A percentile compares a stretch with the other conserved stretches of the same genome.
phyloP scores from a whole-genome alignment of 2,113 vertebrate genomes.

The Myiopsitta monachus region DNA sequence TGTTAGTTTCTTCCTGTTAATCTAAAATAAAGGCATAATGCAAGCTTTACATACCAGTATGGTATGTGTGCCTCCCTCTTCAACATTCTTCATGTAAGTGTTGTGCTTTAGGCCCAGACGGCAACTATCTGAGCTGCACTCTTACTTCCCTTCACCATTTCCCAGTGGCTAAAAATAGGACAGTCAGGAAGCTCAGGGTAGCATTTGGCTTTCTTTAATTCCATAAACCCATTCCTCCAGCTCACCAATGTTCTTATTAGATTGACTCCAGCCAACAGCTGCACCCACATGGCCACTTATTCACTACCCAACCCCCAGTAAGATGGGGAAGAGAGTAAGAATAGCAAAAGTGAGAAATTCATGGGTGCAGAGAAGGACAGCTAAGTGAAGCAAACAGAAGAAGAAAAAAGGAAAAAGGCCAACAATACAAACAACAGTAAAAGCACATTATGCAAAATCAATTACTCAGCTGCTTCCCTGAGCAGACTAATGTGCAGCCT shows the following conservation, averaged over 20 bases:
- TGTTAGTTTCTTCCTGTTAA: neutral
- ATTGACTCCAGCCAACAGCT: neutral
- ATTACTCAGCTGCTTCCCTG: neutral
- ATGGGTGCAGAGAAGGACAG: neutral
- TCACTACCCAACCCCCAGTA: fast-evolving
- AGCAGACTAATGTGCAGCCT: neutral
- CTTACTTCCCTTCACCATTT: neutral
- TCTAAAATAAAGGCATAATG: neutral
- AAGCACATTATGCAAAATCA: neutral
- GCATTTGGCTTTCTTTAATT: neutral
- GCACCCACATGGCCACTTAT: neutral
- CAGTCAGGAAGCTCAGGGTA: neutral
- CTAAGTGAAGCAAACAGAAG: neutral
- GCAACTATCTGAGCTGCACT: neutral
- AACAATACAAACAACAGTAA: neutral
- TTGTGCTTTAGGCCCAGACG: neutral
- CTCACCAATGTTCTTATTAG: neutral
- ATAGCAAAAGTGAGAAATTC: neutral
- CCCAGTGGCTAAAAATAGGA: neutral
- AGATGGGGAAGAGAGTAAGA: fast-evolving
- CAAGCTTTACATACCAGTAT: neutral
- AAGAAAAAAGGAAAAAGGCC: neutral
- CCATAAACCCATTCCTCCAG: neutral
- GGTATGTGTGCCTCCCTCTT: neutral
- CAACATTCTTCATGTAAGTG: neutral